These are phyloP conservation scores for Epinotia bilunana DNA, from an alignment of 2,888 invertebrate genomes.

Conservation along the genomic window DNA sequence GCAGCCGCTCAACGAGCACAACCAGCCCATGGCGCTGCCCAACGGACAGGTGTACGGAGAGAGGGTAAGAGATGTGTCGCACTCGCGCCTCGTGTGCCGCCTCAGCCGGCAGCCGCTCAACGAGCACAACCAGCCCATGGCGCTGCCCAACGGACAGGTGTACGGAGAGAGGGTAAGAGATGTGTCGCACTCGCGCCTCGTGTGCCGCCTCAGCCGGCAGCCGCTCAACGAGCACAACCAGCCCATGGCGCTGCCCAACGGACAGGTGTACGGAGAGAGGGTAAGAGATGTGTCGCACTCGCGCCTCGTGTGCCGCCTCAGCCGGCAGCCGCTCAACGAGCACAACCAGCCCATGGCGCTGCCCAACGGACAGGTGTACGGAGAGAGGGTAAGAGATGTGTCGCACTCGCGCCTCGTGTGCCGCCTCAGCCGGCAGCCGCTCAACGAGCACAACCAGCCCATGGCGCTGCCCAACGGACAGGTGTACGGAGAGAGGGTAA, in stretches of 20 bases:
- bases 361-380: constrained; percentile 99
- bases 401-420: constrained; percentile 98
- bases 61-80: constrained; percentile 92
- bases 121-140: constrained; percentile 99
- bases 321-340: constrained; percentile 96
- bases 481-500: constrained; percentile 97
- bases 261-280: constrained; percentile 98
- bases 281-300: constrained; percentile 94
- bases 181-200: constrained; percentile 97
- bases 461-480: constrained; percentile 99
- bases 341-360: constrained; percentile 99
- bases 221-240: constrained; percentile 99
- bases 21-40: constrained; percentile 99
- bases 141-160: constrained; percentile 99
- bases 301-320: constrained; percentile 95
- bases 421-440: constrained; percentile 93
- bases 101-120: constrained; percentile 96
- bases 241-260: constrained; percentile 99
- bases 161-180: constrained; percentile 92
- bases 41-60: constrained; percentile 99
- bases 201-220: constrained; percentile 95
- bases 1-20: constrained; percentile 97
- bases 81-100: constrained; percentile 96
- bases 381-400: constrained; percentile 91
- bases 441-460: constrained; percentile 99